Evolutionary conservation across 2,113 vertebrate genomes (phyloP).

Genomic region (Lepus americanus): DNA sequence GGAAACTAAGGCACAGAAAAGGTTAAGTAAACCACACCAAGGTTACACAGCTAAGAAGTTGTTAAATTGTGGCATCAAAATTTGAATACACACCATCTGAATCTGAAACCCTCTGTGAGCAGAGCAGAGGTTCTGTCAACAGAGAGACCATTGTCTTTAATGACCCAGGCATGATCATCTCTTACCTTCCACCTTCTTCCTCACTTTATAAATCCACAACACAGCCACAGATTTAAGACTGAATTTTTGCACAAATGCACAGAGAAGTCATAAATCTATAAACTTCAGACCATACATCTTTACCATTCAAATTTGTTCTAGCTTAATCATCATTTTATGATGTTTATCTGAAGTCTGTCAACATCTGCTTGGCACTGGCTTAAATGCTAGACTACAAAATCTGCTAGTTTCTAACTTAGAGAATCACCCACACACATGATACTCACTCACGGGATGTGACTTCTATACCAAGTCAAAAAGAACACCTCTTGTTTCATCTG

Average conservation of each 20-base stretch:
- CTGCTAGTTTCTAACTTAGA: not conserved
- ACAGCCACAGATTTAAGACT: conserved; percentile 34
- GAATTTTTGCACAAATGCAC: conserved; percentile 44
- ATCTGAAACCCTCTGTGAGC: no score
- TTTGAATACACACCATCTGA: not conserved
- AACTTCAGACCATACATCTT: conserved; percentile 55
- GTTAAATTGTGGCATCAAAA: not conserved
- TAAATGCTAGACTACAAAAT: not conserved
- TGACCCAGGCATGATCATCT: fast-evolving
- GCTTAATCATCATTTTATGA: conserved; percentile 58
- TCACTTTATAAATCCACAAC: not conserved
- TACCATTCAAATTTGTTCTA: conserved; percentile 68
- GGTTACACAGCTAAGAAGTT: not conserved
- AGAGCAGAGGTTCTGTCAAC: not conserved
- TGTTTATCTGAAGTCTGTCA: conserved; percentile 37
- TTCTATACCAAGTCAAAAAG: not conserved
- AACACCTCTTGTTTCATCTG: not conserved
- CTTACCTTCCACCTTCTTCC: not conserved
- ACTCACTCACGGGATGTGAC: not conserved
- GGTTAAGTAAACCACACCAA: no score
- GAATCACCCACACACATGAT: fast-evolving
- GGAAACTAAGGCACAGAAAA: not conserved
- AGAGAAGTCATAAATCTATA: conserved; percentile 50
- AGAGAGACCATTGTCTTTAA: not conserved
- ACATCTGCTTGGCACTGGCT: conserved; percentile 32